Evolutionary conservation across 2,797 vertebrate species (phyloP).

Genomic region (Coranthus polyacanthus): DNA sequence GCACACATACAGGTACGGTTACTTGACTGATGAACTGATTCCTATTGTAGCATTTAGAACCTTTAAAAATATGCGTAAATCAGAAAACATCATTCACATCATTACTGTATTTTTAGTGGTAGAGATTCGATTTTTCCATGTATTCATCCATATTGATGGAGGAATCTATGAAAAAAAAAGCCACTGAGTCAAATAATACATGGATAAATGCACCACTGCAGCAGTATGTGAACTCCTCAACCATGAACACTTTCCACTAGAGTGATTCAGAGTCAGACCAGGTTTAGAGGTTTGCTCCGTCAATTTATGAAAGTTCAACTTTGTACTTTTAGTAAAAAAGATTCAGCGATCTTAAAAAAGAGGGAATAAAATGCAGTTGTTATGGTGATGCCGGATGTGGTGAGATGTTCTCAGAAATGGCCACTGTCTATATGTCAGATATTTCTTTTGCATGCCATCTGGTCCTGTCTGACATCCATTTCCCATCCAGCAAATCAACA

Average conservation of each 20-base stretch:
- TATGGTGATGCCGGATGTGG: neutral
- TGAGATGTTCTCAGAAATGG: slow-evolving; percentile 51
- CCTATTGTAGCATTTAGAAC: neutral
- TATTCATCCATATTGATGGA: neutral
- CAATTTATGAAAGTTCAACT: slow-evolving; percentile 3
- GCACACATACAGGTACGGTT: slow-evolving; percentile 8
- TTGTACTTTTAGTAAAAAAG: neutral
- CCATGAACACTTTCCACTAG: slow-evolving; percentile 14
- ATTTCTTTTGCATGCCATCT: slow-evolving; percentile 57
- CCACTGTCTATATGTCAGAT: slow-evolving; percentile 45
- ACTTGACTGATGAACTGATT: neutral
- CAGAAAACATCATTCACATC: neutral
- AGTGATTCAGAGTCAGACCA: slow-evolving; percentile 6
- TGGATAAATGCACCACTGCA: neutral
- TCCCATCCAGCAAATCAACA: slow-evolving; percentile 41
- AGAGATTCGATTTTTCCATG: neutral
- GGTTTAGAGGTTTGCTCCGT: neutral
- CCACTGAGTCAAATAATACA: slow-evolving; percentile 17
- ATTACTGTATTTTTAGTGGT: neutral
- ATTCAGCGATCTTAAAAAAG: neutral
- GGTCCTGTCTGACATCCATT: slow-evolving; percentile 63
- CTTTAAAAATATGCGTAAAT: neutral
- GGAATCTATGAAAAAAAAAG: slow-evolving; percentile 14
- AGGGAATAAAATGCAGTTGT: neutral
- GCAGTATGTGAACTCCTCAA: slow-evolving; percentile 9